Evolutionary conservation across 1,140 invertebrate species (phyloP), one percentile per base, ranked within the genome.

Genomic region (Leptonema lineaticorne): DNA sequence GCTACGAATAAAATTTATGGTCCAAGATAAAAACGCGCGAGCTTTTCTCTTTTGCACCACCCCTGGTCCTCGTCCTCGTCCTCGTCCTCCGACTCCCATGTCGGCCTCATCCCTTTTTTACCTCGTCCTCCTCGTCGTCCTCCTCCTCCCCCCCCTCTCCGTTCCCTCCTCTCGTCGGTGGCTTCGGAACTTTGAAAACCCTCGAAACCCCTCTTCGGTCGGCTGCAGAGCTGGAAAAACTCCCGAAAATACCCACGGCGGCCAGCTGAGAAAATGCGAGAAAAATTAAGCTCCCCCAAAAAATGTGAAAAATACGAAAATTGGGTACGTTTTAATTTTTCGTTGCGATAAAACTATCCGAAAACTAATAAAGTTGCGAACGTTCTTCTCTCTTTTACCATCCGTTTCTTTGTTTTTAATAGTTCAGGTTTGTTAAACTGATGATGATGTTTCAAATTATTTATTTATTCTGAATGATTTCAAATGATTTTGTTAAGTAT

Each of bases 1-100:
- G 81, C 80, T 82, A 81, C 81, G 81, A 83, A 83, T 83, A 83
- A 83, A 83, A 83, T 83, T 83, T 83, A 83, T 83, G 81, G 81
- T 78, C 79, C 81, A 80, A 83, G 81, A 83, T 83, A 83, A 83
- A 83, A 83, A 83, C 81, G 82, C 81, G 81, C 81, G 71, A 83
- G 81, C 81, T 83, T 83, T 83, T 82, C 81, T 83, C 81, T 83
- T 82, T 83, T 83, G 81, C 68, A 53, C 68, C 64, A 57, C 67
- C 70, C 57, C 30, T 24, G 20, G 41, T 59, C 22, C 22, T 3
- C 37, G 11, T 6, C 30, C 37, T 16, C 37, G 9, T 41, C 16
- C 16, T 41, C 37, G 11, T 3, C 2, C 50, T 24, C 50, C 3
- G 1, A 20, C 22, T 11, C 46, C 46, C 46, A 11, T 50, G 37